These are phyloP conservation scores for Bos taurus DNA, from an alignment of 2,113 vertebrate species.

Conservation along the genomic window DNA sequence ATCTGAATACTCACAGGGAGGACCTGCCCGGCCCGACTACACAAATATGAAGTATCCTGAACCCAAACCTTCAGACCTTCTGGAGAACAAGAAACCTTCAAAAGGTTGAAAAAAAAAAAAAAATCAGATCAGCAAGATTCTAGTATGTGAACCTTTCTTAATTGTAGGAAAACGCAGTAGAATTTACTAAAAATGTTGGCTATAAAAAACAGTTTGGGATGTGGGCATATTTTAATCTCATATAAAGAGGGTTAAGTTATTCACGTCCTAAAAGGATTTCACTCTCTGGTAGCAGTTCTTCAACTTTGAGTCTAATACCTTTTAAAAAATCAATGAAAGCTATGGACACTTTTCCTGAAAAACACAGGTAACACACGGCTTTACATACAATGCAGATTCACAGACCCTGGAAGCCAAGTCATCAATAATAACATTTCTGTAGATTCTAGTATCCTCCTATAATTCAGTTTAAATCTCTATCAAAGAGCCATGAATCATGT, in stretches of 20 bases:
- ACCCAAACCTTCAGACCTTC: slow-evolving; percentile 90
- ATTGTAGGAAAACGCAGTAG: background rate
- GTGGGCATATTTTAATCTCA: background rate
- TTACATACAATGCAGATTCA: background rate
- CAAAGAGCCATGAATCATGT: background rate
- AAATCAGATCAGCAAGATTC: slow-evolving; percentile 14
- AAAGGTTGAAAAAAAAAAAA: background rate
- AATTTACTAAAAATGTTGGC: background rate
- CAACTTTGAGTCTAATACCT: background rate
- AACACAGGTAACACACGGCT: background rate
- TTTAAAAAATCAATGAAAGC: background rate
- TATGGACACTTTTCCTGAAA: background rate
- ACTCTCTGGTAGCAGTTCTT: background rate
- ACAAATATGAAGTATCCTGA: slow-evolving; percentile 85
- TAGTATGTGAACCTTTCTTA: background rate
- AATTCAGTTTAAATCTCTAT: background rate
- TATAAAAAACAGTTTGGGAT: slow-evolving; percentile 2
- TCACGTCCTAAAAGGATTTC: slow-evolving; percentile 6
- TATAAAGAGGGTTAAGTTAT: background rate
- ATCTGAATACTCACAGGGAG: slow-evolving; percentile 87
- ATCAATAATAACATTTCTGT: background rate
- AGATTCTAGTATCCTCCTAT: background rate
- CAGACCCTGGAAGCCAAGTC: background rate
- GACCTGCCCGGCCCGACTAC: slow-evolving; percentile 86
- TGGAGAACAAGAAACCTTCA: slow-evolving; percentile 88